Conservation (phyloP, 1,140 invertebrate genomes). For the Nasonia giraulti region DNA sequence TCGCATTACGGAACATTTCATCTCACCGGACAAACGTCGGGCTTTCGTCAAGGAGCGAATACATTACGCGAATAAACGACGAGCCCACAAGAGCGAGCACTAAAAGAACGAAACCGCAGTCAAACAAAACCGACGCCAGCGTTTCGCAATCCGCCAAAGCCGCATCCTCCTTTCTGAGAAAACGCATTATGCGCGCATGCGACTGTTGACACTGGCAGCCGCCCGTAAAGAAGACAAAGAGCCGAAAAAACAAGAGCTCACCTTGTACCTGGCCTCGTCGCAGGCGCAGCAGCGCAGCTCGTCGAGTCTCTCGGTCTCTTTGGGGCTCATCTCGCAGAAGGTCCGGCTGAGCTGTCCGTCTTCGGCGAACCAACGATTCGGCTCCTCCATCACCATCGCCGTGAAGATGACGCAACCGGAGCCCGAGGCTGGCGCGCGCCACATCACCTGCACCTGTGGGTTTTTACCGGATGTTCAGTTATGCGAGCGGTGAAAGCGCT, state of each 20-base stretch:
- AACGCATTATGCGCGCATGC: neutral
- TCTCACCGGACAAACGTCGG: no score
- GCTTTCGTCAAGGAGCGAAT: no score
- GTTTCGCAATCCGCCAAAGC: no score
- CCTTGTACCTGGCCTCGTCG: constrained; percentile 92
- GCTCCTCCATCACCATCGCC: constrained; percentile 91
- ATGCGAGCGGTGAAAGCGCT: no score
- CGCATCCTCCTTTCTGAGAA: neutral
- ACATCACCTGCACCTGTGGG: constrained; percentile 84
- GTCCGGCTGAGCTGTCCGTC: constrained; percentile 87
- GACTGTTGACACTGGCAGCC: constrained; percentile 6
- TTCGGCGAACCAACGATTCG: constrained; percentile 91
- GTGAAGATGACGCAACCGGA: constrained; percentile 89
- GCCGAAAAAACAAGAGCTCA: constrained; percentile 31
- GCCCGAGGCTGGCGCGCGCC: constrained; percentile 88
- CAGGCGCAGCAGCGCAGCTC: constrained; percentile 86
- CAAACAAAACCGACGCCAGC: no score
- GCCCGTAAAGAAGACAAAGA: constrained; percentile 21
- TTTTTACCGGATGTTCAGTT: no score
- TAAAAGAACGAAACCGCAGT: no score
- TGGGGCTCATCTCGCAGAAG: constrained; percentile 85
- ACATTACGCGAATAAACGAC: no score
- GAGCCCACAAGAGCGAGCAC: no score
- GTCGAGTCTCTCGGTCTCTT: constrained; percentile 73
- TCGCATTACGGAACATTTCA: no score